phyloP scores from a whole-genome alignment of 2,888 invertebrate genomes.

The Cephus sareptanus region DNA sequence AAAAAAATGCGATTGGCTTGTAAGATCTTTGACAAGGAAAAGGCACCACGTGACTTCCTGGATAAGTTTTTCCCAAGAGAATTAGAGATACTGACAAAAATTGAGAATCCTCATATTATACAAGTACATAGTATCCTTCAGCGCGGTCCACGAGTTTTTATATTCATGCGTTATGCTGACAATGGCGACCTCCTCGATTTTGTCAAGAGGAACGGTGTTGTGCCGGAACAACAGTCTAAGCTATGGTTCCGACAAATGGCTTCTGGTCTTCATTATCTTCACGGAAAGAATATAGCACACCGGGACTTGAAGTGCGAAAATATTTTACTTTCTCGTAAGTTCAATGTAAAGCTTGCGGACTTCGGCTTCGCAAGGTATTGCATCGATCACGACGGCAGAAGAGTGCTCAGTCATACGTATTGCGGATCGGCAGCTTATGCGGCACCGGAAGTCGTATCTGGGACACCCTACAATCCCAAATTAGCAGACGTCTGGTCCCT shows the following conservation, averaged over 20 bases:
- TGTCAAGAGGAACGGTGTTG: conserved; percentile 80
- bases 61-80: conserved; percentile 95
- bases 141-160: conserved; percentile 85
- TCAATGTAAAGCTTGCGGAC: conserved; percentile 92
- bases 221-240: conserved; percentile 82
- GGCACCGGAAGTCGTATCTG: conserved; percentile 93
- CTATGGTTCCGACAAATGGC: conserved; percentile 90
- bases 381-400: conserved; percentile 76
- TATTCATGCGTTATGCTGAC: conserved; percentile 92
- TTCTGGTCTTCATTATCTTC: conserved; percentile 85
- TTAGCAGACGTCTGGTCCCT: conserved; percentile 94
- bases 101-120: conserved; percentile 91
- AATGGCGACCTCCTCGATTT: conserved; percentile 91
- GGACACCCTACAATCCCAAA: conserved; percentile 89
- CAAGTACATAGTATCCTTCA: conserved; percentile 89
- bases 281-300: conserved; percentile 86
- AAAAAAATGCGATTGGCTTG: conserved; percentile 84
- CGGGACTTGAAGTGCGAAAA: conserved; percentile 96
- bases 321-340: conserved; percentile 82
- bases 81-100: conserved; percentile 87
- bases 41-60: conserved; percentile 89
- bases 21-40: conserved; percentile 91
- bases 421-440: conserved; percentile 98
- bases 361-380: conserved; percentile 93
- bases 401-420: conserved; percentile 88